Base-by-base conservation (phyloP, 2,888 invertebrate genomes). In the Drosophila affinis region DNA sequence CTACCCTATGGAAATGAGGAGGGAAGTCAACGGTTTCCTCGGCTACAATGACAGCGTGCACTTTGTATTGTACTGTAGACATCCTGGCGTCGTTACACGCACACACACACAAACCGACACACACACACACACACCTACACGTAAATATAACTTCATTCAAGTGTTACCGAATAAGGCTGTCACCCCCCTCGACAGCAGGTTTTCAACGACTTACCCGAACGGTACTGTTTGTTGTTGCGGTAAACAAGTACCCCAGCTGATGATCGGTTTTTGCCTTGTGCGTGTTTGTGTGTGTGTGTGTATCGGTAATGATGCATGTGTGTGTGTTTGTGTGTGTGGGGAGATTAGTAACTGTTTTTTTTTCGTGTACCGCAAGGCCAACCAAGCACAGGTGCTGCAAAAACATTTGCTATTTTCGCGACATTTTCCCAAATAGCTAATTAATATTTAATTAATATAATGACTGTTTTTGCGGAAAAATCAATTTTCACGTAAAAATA, bases 41-140 rank as follows among this genome's bases (percentile, higher is more conserved):
- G 77, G 81, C 80, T 81, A 81, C 81, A 80, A 75, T 81, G 81
- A 78, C 81, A 81, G 78, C 39, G 39, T 83, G 80, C 67, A 57
- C 79, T 73, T 76, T 80, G 83, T 79, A 77, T 74, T 76, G 72
- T 70, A 68, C 74, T 72, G 77, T 75, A 81, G 84, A 84, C 85
- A 75, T 84, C 78, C 78, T 88, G 87, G 88, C 88, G 88, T 72
- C 68, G n/a, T 5, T 39, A 39, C n/a, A 39, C 83, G 58, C 39
- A 39, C 14, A 3, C 34, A 14, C 65, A 59, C 65, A 39, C 83
- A 60, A 14, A 39, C 14, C 1, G 14, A 14, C 65, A 59, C 65
- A 59, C 70, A 64, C 46, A 61, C 45, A 58, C 62, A 62, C 39
- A 24, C 39, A 12, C 34, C n/a, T 10, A 45, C 34, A 32, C 62